phyloP scores from a whole-genome alignment of 2,113 vertebrate species.

The Corythaixoides concolor region DNA sequence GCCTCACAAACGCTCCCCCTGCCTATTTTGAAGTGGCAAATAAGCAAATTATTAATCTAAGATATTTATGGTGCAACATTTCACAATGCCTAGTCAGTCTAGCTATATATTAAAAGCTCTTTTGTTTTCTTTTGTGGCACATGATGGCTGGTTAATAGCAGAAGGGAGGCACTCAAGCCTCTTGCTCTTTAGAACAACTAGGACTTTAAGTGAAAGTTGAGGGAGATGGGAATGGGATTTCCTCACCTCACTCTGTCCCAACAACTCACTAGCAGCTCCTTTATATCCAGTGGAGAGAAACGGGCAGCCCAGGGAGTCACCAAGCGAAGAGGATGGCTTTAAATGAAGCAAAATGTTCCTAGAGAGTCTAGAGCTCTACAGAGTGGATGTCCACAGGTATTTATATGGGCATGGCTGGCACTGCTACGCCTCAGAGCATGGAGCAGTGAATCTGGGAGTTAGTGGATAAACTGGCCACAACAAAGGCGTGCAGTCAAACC shows the following conservation, averaged over 20 bases:
- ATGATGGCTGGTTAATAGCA: not conserved
- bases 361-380: not conserved
- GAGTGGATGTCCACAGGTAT: no score
- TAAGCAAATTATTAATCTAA: constrained; percentile 41
- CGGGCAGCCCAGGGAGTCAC: not conserved
- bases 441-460: not conserved
- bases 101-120: not conserved
- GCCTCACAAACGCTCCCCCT: not conserved
- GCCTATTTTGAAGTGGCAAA: not conserved
- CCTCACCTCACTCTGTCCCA: not conserved
- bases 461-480: not conserved
- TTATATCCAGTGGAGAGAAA: not conserved
- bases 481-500: not conserved
- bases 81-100: not conserved
- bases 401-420: not conserved
- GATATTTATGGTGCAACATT: constrained; percentile 8
- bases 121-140: not conserved
- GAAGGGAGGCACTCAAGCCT: not conserved
- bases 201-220: not conserved
- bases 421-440: not conserved
- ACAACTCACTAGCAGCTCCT: not conserved
- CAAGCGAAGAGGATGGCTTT: not conserved
- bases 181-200: not conserved
- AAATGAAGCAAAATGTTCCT: not conserved
- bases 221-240: not conserved